Evolutionary conservation across 2,113 vertebrate species (phyloP).

Genomic region (Zosterops hypoxanthus): DNA sequence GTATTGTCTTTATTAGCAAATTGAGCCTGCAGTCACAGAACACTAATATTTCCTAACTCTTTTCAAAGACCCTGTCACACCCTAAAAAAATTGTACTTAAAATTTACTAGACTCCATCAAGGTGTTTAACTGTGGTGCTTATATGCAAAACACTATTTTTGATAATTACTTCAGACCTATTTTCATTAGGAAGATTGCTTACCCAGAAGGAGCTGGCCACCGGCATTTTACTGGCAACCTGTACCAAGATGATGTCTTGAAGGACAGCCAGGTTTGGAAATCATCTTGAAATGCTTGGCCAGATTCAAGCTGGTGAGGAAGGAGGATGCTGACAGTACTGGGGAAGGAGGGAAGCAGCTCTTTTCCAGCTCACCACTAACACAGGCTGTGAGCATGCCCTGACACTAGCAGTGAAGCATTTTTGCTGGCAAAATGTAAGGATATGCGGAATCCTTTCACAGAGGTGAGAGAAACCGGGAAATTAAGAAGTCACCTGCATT

Average conservation of each 20-base stretch:
- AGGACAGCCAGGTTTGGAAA: conserved; percentile 18
- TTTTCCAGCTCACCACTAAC: not conserved
- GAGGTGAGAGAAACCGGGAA: not conserved
- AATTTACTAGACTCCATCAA: conserved; percentile 17
- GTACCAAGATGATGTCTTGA: conserved; percentile 29
- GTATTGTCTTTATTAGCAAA: conserved; percentile 80
- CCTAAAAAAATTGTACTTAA: conserved; percentile 21
- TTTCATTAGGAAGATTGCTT: conserved; percentile 63
- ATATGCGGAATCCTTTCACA: conserved; percentile 43
- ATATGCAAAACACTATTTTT: conserved; percentile 44
- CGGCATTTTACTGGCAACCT: not conserved
- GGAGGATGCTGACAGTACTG: not conserved
- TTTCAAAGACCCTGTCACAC: conserved; percentile 8
- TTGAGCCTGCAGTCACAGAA: conserved; percentile 10
- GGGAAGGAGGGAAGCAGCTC: not conserved
- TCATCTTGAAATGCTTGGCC: not conserved
- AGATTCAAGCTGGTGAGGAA: not conserved
- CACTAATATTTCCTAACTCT: conserved; percentile 38
- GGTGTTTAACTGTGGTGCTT: conserved; percentile 1
- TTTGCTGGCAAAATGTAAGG: not conserved
- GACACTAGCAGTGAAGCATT: not conserved
- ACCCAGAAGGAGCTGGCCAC: not conserved
- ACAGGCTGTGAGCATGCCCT: not conserved
- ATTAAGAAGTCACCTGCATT: not conserved
- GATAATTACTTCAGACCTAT: conserved; percentile 40